Evolutionary conservation across 1,140 invertebrate genomes (phyloP), one percentile per base, ranked within the genome.

Genomic region (Drosophila grimshawi): DNA sequence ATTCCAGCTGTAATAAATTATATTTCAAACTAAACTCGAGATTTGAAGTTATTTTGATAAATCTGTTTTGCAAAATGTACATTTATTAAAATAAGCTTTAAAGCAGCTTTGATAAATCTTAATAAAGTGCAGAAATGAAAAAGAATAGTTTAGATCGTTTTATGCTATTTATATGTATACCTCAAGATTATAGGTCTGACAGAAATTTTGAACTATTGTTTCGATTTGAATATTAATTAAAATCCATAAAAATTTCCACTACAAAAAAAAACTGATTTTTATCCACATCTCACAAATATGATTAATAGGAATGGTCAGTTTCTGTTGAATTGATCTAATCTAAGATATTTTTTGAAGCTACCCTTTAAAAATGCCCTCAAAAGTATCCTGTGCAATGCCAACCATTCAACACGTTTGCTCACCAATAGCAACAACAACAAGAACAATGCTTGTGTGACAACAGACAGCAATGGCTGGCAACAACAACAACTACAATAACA

Each of bases 381-480:
- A 49, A 51, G 39, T 49, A 32, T 49, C 49, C 35, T 43, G 10
- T 37, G 10, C 48, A 66, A 72, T 66, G 46, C 53, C 62, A 19
- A 19, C 39, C 33, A 49, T 55, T 30, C 59, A 64, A 49, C 51
- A 64, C 67, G 59, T 70, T 70, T 33, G 4, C 33, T 33, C 5
- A 74, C 41, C 51, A 41, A 19, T n/a, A 11, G 1, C 27, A 11
- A 6, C 57, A 49, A 39, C 5, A 64, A 19, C 27, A 63, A 43
- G 33, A 11, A 11, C 35, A 53, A 33, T n/a, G 19, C 52, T 55
- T 60, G 59, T 30, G 43, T 66, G 68, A 78, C 76, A 74, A 46
- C 51, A 41, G 30, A 49, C 51, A 71, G 81, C 78, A 80, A 80
- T 81, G 78, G 62, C 52, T 27, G 62, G 10, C 51, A 57, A n/a